Base-by-base conservation (phyloP, 2,113 vertebrate species). In the Petrocephalus zakoni region DNA sequence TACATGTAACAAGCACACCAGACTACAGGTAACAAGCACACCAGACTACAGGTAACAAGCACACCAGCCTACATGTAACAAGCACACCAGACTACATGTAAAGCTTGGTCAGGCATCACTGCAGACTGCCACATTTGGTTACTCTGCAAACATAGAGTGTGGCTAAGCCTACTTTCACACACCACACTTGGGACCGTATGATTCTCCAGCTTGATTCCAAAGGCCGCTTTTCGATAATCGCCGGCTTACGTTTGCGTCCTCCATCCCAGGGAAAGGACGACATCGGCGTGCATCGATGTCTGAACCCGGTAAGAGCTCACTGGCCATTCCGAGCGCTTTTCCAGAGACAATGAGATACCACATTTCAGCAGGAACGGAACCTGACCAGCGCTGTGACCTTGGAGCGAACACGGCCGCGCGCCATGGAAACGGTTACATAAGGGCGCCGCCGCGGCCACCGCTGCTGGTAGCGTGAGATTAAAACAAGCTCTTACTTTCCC, bases 301-400 rank as follows among this genome's bases (percentile, higher is more conserved):
- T 75, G 68, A 1, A 42, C 68, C 15, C 13, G 6, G 34, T 19
- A 42, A 42, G 55, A 86, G 49, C 42, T 75, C 29, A 53, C 2
- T 2, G 4, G 47, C 61, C 64, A 75, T 75, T 85, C 34, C 49
- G 19, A 51, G 5, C 22, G 2, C 34, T 61, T 68, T 89, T 68
- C 19, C 51, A 85, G 61, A 51, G 82, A 56, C 46, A 61, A 25
- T 47, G 84, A 25, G 15, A 11, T 64, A 49, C 52, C 42, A 86
- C 47, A 22, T 78, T 86, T 75, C 64, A 75, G 85, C 37, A 84
- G 10, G 83, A 75, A 64, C 34, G 3, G 29, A 78, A 78, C 29
- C 84, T 47, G 51, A 46, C 75, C 22, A 37, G 51, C 88, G 9
- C 64, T 64, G 72, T 64, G 88, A 89, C 88, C 88, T 89, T 89